Evolutionary conservation across 2,888 invertebrate genomes (phyloP).

Genomic region (Pristionchus exspectatus): DNA sequence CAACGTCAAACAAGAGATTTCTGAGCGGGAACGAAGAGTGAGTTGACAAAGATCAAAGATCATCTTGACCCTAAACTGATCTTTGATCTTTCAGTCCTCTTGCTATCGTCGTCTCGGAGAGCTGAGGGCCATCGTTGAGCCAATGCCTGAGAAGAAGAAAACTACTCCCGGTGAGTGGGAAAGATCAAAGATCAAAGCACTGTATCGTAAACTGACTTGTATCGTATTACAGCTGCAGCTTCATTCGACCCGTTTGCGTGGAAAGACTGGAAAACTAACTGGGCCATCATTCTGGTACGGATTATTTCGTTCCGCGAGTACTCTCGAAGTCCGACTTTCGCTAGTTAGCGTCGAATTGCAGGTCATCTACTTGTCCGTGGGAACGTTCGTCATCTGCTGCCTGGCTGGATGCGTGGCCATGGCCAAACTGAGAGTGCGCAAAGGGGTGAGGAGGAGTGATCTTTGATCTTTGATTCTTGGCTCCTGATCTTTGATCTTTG

Average conservation of each 20-base stretch:
- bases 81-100: background rate
- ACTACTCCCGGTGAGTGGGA: background rate
- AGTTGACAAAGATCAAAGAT: background rate
- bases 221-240: background rate
- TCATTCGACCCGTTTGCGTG: background rate
- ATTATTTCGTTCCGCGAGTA: background rate
- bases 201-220: background rate
- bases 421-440: background rate
- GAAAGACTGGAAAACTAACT: background rate
- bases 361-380: background rate
- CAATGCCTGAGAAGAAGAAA: background rate
- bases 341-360: conserved; percentile 2
- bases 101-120: background rate
- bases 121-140: background rate
- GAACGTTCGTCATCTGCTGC: background rate
- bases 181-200: background rate
- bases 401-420: background rate
- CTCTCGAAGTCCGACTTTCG: background rate
- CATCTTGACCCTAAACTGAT: background rate
- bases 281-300: background rate
- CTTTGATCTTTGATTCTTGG: background rate
- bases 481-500: background rate
- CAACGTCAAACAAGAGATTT: background rate
- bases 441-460: background rate
- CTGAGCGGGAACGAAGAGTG: no score